Evolutionary conservation across 2,888 invertebrate genomes (phyloP), one percentile per base, ranked within the genome.

Genomic region (Neoaliturus tenellus): DNA sequence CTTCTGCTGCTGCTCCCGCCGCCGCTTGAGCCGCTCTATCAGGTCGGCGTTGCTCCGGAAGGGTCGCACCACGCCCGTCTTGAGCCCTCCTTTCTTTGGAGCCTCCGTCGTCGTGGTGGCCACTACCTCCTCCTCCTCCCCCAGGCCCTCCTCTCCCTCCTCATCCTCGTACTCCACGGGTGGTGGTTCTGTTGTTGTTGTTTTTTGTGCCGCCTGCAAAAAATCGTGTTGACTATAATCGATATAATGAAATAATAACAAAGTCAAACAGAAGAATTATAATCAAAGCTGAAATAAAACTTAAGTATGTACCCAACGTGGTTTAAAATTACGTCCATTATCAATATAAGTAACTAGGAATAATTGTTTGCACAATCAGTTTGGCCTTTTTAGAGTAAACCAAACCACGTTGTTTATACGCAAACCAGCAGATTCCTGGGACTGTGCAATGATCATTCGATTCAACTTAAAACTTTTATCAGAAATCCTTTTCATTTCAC

Each of bases 31-130:
- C 14, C 87, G 84, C 81, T 88, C 88, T n/a, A 88, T 85, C 23
- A 88, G 86, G 51, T 88, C 88, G 55, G 86, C 83, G 83, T 88
- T 88, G 83, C 87, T 87, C 8, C 87, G 85, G 85, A 88, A 88
- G 4, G 87, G 88, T 14, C 88, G 81, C 1, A 88, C 86, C 1
- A 86, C 86, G 12, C 87, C 87, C 67, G 6, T 55, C 10, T n/a
- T 67, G 23, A 86, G 35, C 62, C 73, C 73, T 6, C 85, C 85
- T 82, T 86, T 86, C 84, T 83, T 85, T 31, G 86, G 85, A 14
- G 86, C 85, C 48, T 86, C 86, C 3, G 86, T 86, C 10, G 86
- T 85, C 28, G 87, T 87, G 10, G 86, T 86, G 14, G 81, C 83
- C 17, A 69, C 69, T 39, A 78, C 80, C 69, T 84, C 75, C 8